These are phyloP conservation scores for Lasius platythorax DNA, from an alignment of 2,888 invertebrate species.

Conservation along the genomic window DNA sequence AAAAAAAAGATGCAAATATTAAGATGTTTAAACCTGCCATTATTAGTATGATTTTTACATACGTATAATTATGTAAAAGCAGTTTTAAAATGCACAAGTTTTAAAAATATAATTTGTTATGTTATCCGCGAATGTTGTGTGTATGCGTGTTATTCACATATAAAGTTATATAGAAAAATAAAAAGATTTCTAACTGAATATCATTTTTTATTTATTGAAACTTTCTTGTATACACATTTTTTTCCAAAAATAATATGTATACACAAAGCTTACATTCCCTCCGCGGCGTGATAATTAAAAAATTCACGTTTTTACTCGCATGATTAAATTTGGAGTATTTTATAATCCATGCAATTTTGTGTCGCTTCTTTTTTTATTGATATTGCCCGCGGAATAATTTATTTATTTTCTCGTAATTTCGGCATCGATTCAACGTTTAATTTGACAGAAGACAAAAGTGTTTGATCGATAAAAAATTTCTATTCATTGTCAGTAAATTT, in stretches of 20 bases:
- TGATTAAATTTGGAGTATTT: background rate
- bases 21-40: background rate
- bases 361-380: background rate
- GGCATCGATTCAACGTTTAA: background rate
- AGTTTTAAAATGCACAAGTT: background rate
- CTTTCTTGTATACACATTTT: background rate
- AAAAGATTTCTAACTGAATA: too few species aligned
- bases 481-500: background rate
- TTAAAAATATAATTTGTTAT: background rate
- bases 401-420: background rate
- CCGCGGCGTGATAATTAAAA: background rate
- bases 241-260: background rate
- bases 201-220: background rate
- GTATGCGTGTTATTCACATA: too few species aligned
- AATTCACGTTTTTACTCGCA: background rate
- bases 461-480: slow-evolving; percentile 19
- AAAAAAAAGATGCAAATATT: background rate
- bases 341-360: background rate
- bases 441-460: slow-evolving; percentile 27
- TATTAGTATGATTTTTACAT: background rate
- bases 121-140: background rate
- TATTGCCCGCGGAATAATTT: background rate
- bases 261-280: background rate
- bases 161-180: background rate
- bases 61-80: background rate